These are phyloP conservation scores for Mus caroli DNA, from an alignment of 2,797 vertebrate genomes.

Conservation along the genomic window DNA sequence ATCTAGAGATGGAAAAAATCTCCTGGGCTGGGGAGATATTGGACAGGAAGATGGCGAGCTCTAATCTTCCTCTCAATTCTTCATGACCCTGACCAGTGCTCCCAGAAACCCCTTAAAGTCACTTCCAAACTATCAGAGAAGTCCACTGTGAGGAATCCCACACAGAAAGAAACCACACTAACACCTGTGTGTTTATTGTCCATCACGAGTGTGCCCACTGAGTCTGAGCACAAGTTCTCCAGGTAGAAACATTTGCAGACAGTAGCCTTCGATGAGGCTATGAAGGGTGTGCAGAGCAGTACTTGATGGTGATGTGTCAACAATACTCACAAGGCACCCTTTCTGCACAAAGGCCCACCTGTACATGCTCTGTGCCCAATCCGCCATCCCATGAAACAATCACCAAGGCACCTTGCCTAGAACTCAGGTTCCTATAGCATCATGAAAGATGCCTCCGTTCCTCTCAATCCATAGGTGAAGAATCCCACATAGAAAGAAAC, in stretches of 20 bases:
- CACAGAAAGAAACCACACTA: neutral
- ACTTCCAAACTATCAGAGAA: neutral
- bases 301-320: constrained; percentile 25
- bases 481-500: neutral
- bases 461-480: neutral
- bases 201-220: neutral
- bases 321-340: constrained; percentile 1
- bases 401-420: constrained; percentile 57
- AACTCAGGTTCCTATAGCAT: constrained; percentile 29
- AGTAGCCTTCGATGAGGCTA: neutral
- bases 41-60: neutral
- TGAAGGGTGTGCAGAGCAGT: neutral
- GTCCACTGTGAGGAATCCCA: neutral
- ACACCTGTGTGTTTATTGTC: neutral
- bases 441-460: constrained; percentile 67
- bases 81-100: neutral
- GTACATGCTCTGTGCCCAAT: constrained; percentile 37
- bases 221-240: neutral
- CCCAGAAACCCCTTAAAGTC: neutral
- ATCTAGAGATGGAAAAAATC: neutral
- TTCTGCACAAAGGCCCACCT: constrained; percentile 31
- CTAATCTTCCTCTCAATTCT: neutral
- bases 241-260: neutral
- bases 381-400: constrained; percentile 41
- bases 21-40: neutral